Percentiles rank a stretch among this genome's conserved stretches.
These are phyloP conservation scores for Luscinia megarhynchos DNA, from an alignment of 2,797 vertebrate genomes.

Conservation along the genomic window DNA sequence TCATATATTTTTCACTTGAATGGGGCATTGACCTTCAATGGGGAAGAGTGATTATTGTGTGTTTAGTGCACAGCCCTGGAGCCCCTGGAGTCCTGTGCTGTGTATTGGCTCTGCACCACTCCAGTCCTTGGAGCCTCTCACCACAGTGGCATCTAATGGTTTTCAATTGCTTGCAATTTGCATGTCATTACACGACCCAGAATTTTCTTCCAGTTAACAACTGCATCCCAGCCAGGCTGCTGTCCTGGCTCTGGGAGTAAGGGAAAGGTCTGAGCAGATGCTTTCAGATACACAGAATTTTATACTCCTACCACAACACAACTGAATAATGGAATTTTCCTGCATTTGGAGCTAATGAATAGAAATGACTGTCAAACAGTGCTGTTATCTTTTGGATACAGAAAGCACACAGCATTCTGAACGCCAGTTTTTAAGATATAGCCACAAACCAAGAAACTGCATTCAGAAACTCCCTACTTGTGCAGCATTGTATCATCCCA, in stretches of 20 bases:
- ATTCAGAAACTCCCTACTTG: background rate
- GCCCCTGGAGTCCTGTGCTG: background rate
- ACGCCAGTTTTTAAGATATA: background rate
- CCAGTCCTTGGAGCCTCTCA: background rate
- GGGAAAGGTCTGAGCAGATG: slow-evolving; percentile 7
- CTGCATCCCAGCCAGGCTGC: background rate
- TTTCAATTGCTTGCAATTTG: slow-evolving; percentile 1
- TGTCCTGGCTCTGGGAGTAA: background rate
- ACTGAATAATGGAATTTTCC: background rate
- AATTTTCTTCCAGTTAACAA: background rate
- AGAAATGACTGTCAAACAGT: background rate
- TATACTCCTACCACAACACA: background rate
- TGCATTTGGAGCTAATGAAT: background rate
- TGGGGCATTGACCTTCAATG: background rate
- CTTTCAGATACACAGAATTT: background rate
- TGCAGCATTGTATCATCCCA: background rate
- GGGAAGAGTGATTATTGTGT: background rate
- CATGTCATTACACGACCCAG: background rate
- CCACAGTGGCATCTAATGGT: background rate
- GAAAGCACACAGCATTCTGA: background rate
- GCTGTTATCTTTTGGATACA: background rate
- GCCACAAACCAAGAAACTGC: background rate
- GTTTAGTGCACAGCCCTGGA: background rate
- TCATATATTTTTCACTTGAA: background rate
- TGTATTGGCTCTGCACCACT: background rate